phyloP scores from a whole-genome alignment of 2,888 invertebrate species.

The Drosophila aldrichi region DNA sequence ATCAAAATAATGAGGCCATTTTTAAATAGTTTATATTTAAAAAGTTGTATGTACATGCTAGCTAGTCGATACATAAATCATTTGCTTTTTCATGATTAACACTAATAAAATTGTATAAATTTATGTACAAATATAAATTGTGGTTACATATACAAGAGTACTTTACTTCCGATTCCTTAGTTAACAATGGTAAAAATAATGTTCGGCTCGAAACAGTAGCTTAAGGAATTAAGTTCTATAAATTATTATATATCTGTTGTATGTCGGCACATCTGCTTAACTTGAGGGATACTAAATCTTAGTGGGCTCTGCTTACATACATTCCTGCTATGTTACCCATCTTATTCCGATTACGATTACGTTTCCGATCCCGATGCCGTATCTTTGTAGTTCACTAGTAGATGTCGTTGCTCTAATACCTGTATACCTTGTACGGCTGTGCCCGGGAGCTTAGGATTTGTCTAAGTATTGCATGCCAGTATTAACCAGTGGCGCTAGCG shows the following conservation, averaged over 20 bases:
- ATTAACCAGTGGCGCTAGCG: constrained; percentile 55
- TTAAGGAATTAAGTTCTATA: constrained; percentile 70
- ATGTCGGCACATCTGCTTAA: constrained; percentile 46
- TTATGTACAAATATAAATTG: constrained; percentile 70
- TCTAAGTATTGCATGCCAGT: constrained; percentile 70
- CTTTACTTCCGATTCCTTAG: constrained; percentile 67
- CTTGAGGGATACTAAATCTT: constrained; percentile 24
- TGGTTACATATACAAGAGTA: constrained; percentile 58
- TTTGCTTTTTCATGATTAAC: constrained; percentile 51
- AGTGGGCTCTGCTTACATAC: constrained; percentile 22
- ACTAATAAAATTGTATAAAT: constrained; percentile 71
- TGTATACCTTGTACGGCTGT: constrained; percentile 50
- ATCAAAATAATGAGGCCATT: constrained; percentile 43
- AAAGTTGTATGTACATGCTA: constrained; percentile 55
- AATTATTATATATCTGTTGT: constrained; percentile 60
- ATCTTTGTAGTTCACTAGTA: constrained; percentile 52
- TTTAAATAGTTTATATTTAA: constrained; percentile 50
- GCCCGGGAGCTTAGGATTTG: constrained; percentile 56
- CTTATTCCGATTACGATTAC: constrained; percentile 4
- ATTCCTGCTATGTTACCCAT: constrained; percentile 6
- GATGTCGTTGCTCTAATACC: constrained; percentile 75
- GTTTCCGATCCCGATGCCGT: constrained; percentile 1
- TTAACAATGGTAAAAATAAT: constrained; percentile 72
- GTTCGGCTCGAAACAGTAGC: constrained; percentile 55
- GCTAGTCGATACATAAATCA: constrained; percentile 52